Evolutionary conservation across 2,888 invertebrate genomes (phyloP), one percentile per base, ranked within the genome.

Genomic region (Euspilapteryx auroguttella): DNA sequence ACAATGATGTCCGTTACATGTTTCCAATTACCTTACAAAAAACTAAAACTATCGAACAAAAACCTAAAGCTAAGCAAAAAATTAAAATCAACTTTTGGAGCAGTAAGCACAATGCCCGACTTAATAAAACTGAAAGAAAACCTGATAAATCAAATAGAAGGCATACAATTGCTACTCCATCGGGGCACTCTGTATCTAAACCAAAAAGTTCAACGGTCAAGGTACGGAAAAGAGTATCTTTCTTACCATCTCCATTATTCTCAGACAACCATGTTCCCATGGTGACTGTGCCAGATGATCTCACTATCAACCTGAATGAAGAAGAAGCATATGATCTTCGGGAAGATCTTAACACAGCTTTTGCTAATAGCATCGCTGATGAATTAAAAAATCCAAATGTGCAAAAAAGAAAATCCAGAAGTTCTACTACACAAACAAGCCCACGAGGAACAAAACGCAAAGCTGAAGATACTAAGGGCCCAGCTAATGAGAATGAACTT

Each of bases 61-160:
- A 65, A 39, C 41, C 52, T 11, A 71, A 71, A 44, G 42, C 54
- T 6, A 69, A 63, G 44, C 49, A 55, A 10, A 71, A 62, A 46
- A 66, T 73, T 4, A 75, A 75, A 49, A 69, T 75, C 0, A 75
- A 75, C 36, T 75, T 75, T 37, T 75, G 75, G 75, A 73, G 73
- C 34, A 63, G 50, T 35, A 71, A 68, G 35, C 50, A 45, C 34
- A 42, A 45, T 21, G 40, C 45, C 2, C 61, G 44, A 27, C 46
- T 59, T 21, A 38, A 59, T 11, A 49, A 56, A 17, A 8, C 17
- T 33, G 50, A 53, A 9, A 30, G 37, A 27, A 42, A 34, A 3
- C 58, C 49, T 34, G 40, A 41, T 9, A 57, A 48, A 27, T 38
- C 43, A 8, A 61, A 48, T 30, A 52, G 57, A 10, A 50, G 68